Evolutionary conservation across 2,888 invertebrate genomes (phyloP).

Genomic region (Cheilosia impressa): DNA sequence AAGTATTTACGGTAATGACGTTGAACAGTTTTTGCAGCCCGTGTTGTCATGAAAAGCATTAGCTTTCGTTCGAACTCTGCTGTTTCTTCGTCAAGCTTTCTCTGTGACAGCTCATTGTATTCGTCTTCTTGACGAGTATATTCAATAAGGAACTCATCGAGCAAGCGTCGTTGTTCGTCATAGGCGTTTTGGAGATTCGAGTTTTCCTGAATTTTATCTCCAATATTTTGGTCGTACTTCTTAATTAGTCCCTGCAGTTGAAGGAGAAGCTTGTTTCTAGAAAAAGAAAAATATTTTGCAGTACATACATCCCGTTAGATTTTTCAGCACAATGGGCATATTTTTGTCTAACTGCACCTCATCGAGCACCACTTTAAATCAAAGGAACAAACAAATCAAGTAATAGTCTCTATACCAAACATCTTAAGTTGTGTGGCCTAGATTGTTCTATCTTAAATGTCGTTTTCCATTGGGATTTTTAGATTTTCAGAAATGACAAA

Average conservation of each 20-base stretch:
- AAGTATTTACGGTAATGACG: constrained; percentile 79
- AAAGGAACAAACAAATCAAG: too few species aligned
- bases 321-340: too few species aligned
- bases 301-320: fast-evolving
- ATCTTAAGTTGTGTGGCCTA: too few species aligned
- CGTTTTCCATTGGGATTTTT: too few species aligned
- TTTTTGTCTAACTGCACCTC: too few species aligned
- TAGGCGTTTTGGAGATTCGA: constrained; percentile 77
- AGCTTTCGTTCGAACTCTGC: constrained; percentile 79
- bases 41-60: constrained; percentile 80
- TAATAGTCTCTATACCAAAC: too few species aligned
- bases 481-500: too few species aligned
- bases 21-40: constrained; percentile 81
- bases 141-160: constrained; percentile 78
- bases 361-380: too few species aligned
- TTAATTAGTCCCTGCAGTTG: constrained; percentile 80
- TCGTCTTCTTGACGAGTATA: constrained; percentile 78
- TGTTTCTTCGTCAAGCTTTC: constrained; percentile 79
- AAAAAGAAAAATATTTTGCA: neutral
- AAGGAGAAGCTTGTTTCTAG: constrained; percentile 79
- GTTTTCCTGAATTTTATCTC: constrained; percentile 80
- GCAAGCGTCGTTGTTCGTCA: constrained; percentile 74
- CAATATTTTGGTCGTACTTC: constrained; percentile 81
- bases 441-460: too few species aligned
- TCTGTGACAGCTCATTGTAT: constrained; percentile 78